Conservation (phyloP, 2,888 invertebrate species). For the Rotaria socialis region DNA sequence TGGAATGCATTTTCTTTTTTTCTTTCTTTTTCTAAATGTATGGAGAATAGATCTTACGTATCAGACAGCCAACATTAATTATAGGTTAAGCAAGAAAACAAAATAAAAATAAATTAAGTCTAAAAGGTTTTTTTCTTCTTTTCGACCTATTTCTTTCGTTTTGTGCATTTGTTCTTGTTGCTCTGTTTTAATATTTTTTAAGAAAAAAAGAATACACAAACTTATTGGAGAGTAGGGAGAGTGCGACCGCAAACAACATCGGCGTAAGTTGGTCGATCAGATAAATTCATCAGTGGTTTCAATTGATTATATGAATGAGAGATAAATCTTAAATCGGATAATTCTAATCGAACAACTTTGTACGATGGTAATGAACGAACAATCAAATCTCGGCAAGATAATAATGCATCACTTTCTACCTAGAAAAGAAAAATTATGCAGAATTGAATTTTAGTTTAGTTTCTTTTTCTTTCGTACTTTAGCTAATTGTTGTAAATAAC, state of each 20-base stretch:
- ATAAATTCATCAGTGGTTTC: slow-evolving; percentile 30
- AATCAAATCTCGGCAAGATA: neutral
- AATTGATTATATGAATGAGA: neutral
- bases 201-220: slow-evolving; percentile 15
- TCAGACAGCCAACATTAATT: neutral
- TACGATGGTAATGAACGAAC: slow-evolving; percentile 30
- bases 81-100: neutral
- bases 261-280: slow-evolving; percentile 32
- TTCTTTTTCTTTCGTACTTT: neutral
- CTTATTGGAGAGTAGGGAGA: neutral
- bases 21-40: neutral
- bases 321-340: slow-evolving; percentile 3
- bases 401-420: slow-evolving; percentile 37
- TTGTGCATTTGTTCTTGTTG: neutral
- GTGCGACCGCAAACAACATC: slow-evolving; percentile 36
- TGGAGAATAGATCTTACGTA: neutral
- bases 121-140: neutral
- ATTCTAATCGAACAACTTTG: slow-evolving; percentile 27
- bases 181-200: neutral
- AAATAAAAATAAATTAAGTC: neutral
- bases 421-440: neutral
- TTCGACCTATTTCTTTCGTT: neutral
- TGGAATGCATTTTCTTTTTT: slow-evolving; percentile 7
- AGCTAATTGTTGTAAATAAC: slow-evolving; percentile 26
- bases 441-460: neutral